phyloP scores from a whole-genome alignment of 1,140 invertebrate genomes.

The Halyomorpha halys region DNA sequence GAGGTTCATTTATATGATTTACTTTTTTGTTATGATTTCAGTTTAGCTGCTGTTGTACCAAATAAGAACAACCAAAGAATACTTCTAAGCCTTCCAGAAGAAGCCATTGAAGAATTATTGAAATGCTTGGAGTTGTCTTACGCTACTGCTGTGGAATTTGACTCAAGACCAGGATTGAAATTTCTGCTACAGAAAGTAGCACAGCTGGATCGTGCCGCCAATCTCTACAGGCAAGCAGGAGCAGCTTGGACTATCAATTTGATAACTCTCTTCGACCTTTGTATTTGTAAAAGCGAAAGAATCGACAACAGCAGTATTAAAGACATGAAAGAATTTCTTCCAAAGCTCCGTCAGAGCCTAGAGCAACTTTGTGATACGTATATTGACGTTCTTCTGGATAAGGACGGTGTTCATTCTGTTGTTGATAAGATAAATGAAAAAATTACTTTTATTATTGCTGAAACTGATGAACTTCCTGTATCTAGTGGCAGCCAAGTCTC shows the following conservation, averaged over 20 bases:
- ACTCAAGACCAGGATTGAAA: slow-evolving; percentile 78
- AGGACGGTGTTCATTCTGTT: slow-evolving; percentile 43
- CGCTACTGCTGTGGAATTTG: slow-evolving; percentile 70
- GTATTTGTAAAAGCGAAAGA: slow-evolving; percentile 51
- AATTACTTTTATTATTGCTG: slow-evolving; percentile 51
- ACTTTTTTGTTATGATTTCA: slow-evolving; percentile 29
- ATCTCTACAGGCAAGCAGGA: slow-evolving; percentile 85
- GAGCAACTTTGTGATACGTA: slow-evolving; percentile 51
- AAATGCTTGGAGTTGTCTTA: slow-evolving; percentile 72
- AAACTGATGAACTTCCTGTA: slow-evolving; percentile 48
- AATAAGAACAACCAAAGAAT: slow-evolving; percentile 13
- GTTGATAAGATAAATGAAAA: slow-evolving; percentile 50
- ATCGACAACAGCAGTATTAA: slow-evolving; percentile 31
- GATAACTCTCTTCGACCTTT: slow-evolving; percentile 73
- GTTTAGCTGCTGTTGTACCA: slow-evolving; percentile 36
- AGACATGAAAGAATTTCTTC: slow-evolving; percentile 33
- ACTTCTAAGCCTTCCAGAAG: slow-evolving; percentile 24
- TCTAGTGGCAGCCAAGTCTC: slow-evolving; percentile 32
- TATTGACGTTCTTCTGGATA: slow-evolving; percentile 48
- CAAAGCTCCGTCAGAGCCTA: slow-evolving; percentile 41
- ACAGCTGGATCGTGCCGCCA: slow-evolving; percentile 74
- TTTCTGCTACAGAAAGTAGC: slow-evolving; percentile 89
- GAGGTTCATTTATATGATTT: not conserved
- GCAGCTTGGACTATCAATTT: slow-evolving; percentile 82
- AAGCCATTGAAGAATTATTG: slow-evolving; percentile 56